Percentiles rank a stretch among this genome's conserved stretches.
These are phyloP conservation scores for Oedothorax gibbosus DNA, from an alignment of 1,140 invertebrate genomes.

Conservation along the genomic window DNA sequence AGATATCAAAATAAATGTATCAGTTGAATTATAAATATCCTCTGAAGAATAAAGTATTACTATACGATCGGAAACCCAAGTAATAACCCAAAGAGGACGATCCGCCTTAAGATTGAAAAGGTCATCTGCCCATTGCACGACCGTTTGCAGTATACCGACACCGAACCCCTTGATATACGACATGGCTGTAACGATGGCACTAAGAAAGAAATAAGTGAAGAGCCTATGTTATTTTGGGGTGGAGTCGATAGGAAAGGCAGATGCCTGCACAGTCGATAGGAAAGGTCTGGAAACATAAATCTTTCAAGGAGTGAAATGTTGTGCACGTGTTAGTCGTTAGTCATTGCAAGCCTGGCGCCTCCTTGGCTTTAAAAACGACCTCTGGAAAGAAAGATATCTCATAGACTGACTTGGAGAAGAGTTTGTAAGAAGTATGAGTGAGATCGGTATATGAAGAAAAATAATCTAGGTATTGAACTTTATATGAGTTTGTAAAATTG, in stretches of 20 bases:
- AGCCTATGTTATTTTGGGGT: slow-evolving; percentile 32
- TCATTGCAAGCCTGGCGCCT: slow-evolving; percentile 48
- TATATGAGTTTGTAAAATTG: slow-evolving; percentile 38
- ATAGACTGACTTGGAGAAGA: slow-evolving; percentile 11
- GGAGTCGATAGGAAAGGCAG: slow-evolving; percentile 33
- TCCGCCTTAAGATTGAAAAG: neutral
- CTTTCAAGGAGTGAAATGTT: slow-evolving; percentile 55
- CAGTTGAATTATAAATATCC: too few relatives aligned
- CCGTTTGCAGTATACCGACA: slow-evolving; percentile 14
- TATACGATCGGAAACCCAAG: too few relatives aligned
- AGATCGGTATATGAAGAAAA: slow-evolving; percentile 23
- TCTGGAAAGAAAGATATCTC: slow-evolving; percentile 44
- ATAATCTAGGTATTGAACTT: slow-evolving; percentile 31
- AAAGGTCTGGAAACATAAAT: slow-evolving; percentile 51
- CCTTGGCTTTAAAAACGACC: slow-evolving; percentile 34
- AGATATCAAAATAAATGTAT: too few relatives aligned
- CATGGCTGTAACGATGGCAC: slow-evolving; percentile 17
- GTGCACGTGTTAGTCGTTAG: slow-evolving; percentile 55
- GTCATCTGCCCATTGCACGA: slow-evolving; percentile 6
- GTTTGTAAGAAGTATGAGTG: slow-evolving; percentile 9
- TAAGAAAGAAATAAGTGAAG: slow-evolving; percentile 42
- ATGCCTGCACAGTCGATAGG: slow-evolving; percentile 8
- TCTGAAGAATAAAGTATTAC: too few relatives aligned
- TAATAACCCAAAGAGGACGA: too few relatives aligned
- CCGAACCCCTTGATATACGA: slow-evolving; percentile 26